Percentiles rank a stretch among this genome's conserved stretches.
These are phyloP conservation scores for Camelus dromedarius DNA, from an alignment of 2,113 vertebrate species.

Conservation along the genomic window DNA sequence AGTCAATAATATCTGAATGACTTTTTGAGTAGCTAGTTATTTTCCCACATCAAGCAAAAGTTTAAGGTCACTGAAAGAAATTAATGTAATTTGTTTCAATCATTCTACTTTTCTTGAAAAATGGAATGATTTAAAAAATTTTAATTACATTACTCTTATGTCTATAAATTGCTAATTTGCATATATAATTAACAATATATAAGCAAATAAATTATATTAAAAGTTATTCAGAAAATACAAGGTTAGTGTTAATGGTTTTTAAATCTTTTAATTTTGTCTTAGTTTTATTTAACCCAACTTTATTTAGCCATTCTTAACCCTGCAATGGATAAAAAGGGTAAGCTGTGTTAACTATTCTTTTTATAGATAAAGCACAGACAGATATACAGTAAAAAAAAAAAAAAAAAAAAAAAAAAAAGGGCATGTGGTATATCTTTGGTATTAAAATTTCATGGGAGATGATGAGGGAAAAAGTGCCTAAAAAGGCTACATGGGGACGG, in stretches of 20 bases:
- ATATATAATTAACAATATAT: too few relatives aligned
- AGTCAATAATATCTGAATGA: too few relatives aligned
- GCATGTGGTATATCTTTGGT: background rate
- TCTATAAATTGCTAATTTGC: too few relatives aligned
- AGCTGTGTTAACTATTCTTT: background rate
- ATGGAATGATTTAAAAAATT: too few relatives aligned
- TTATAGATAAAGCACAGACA: background rate
- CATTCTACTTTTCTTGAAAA: too few relatives aligned
- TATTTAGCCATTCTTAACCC: background rate
- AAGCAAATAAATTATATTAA: too few relatives aligned
- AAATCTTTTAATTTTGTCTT: background rate
- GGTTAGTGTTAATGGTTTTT: constrained; percentile 22
- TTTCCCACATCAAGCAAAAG: too few relatives aligned
- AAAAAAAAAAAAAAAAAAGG: background rate
- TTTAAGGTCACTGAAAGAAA: too few relatives aligned
- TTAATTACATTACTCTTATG: too few relatives aligned
- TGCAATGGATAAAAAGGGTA: background rate
- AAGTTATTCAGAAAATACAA: background rate
- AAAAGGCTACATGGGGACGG: background rate
- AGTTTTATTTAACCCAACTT: background rate
- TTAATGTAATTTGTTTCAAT: too few relatives aligned
- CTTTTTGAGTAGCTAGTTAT: too few relatives aligned
- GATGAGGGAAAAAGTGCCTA: background rate
- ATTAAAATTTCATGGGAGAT: constrained; percentile 25
- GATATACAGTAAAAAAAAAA: background rate